Evolutionary conservation across 2,113 vertebrate genomes (phyloP).

Genomic region (Tragelaphus imberbis): DNA sequence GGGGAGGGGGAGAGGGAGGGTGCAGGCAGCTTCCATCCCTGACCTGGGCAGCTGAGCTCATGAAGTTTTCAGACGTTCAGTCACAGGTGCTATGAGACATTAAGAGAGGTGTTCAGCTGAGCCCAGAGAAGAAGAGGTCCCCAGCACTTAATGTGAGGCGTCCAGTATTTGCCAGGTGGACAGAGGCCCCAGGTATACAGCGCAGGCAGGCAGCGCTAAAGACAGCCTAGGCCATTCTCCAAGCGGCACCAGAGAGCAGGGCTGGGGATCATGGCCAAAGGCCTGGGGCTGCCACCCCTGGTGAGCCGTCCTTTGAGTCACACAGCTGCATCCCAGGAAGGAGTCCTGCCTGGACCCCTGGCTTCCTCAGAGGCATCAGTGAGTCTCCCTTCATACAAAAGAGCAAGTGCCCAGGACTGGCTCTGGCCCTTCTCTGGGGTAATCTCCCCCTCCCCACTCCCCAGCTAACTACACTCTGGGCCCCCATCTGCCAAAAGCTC

Average conservation of each 20-base stretch:
- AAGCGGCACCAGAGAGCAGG: background rate
- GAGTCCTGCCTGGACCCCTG: background rate
- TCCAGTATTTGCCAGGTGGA: background rate
- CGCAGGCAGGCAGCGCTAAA: background rate
- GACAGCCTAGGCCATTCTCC: background rate
- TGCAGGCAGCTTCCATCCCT: no score
- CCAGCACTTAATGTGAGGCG: background rate
- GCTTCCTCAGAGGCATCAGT: background rate
- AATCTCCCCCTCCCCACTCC: background rate
- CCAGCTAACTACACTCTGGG: background rate
- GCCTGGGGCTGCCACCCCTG: background rate
- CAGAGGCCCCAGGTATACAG: no score
- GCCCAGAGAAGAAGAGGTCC: background rate
- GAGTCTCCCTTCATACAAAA: rapidly evolving
- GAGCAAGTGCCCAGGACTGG: background rate
- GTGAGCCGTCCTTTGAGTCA: background rate
- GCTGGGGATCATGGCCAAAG: background rate
- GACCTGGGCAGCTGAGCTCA: background rate
- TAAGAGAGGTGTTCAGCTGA: background rate
- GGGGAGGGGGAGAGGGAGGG: no score
- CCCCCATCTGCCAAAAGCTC: background rate
- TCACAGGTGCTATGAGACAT: background rate
- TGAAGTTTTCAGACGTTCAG: background rate
- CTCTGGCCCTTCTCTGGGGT: background rate
- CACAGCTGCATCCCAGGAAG: background rate